phyloP scores from a whole-genome alignment of 2,797 vertebrate genomes.

The Clamator glandarius region DNA sequence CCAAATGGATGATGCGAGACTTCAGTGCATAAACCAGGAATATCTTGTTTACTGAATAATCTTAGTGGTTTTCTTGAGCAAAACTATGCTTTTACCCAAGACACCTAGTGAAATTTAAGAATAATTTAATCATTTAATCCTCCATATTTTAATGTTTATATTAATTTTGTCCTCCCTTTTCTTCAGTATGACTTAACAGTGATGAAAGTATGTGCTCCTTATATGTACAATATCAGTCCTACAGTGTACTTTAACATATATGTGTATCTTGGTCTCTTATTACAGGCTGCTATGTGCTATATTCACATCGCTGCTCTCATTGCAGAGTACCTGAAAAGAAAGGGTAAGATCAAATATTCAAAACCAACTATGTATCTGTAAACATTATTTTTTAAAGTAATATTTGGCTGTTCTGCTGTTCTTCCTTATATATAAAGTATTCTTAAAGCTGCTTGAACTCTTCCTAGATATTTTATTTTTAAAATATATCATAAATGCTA shows the following conservation, averaged over 20 bases:
- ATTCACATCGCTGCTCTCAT: conserved; percentile 98
- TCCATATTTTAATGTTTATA: not conserved
- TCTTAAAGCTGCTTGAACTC: conserved; percentile 23
- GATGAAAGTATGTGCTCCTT: not conserved
- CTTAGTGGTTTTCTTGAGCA: not conserved
- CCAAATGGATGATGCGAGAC: not conserved
- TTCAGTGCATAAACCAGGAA: not conserved
- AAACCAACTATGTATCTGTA: not conserved
- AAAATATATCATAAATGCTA: not conserved
- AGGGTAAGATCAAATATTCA: conserved; percentile 82
- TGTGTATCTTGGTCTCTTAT: not conserved
- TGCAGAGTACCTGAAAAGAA: conserved; percentile 96
- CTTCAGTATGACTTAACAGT: not conserved
- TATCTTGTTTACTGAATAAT: not conserved
- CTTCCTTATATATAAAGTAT: not conserved
- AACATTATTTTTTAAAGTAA: not conserved
- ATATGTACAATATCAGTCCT: not conserved
- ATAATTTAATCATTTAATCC: not conserved
- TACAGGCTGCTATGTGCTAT: conserved; percentile 97
- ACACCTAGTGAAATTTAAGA: not conserved
- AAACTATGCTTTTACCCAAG: not conserved
- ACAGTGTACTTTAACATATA: not conserved
- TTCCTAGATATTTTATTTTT: not conserved
- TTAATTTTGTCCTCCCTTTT: not conserved
- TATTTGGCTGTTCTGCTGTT: not conserved